Evolutionary conservation across 2,888 invertebrate species (phyloP).

Genomic region (Tuta absoluta): DNA sequence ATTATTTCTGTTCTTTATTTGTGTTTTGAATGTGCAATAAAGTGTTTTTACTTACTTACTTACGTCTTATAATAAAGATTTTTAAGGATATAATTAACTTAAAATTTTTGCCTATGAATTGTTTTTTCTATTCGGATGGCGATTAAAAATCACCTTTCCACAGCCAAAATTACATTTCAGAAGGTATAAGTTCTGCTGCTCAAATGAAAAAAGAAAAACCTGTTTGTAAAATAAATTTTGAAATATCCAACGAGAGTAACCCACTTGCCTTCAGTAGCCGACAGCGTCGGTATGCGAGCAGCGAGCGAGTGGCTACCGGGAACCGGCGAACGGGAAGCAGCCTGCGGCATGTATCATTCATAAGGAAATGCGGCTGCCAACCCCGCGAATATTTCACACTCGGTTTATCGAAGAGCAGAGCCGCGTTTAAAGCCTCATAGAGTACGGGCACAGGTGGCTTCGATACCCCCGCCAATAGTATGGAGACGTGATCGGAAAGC

Average conservation of each 20-base stretch:
- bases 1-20: no score
- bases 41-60: no score
- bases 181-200: no score
- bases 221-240: background rate
- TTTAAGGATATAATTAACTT: no score
- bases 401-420: conserved; percentile 75
- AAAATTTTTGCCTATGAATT: no score
- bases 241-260: background rate
- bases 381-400: conserved; percentile 76
- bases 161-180: no score
- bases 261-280: background rate
- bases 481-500: conserved; percentile 77
- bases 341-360: conserved; percentile 75
- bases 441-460: conserved; percentile 77
- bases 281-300: background rate
- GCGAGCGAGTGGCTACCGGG: conserved; percentile 30
- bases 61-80: no score
- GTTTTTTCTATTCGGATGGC: no score
- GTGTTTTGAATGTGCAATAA: no score
- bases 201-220: no score
- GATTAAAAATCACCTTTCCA: no score
- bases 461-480: conserved; percentile 78
- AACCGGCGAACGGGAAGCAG: conserved; percentile 28
- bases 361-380: conserved; percentile 70
- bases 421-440: conserved; percentile 78